Conservation (phyloP, 2,888 invertebrate species). For the Protula sp. region DNA sequence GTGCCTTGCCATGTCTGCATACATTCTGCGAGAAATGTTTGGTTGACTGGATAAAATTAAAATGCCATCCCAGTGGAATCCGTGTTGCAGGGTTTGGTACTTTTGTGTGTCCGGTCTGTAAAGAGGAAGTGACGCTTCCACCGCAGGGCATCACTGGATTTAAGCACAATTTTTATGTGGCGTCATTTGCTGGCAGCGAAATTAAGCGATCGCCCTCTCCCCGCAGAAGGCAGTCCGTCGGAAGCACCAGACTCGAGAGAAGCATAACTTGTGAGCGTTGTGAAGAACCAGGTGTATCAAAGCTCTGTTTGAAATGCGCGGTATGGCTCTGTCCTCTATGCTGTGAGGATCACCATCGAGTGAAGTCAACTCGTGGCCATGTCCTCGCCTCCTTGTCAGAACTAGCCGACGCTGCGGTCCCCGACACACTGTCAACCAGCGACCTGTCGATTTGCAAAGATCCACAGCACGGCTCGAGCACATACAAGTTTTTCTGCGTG, state of each 20-base stretch:
- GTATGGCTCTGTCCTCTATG: background rate
- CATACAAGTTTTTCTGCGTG: background rate
- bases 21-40: background rate
- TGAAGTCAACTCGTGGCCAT: background rate
- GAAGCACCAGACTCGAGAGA: background rate
- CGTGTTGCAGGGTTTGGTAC: background rate
- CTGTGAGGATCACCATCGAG: background rate
- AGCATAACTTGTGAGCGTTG: background rate
- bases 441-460: background rate
- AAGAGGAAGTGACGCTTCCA: background rate
- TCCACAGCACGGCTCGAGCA: background rate
- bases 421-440: background rate
- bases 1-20: background rate
- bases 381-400: background rate
- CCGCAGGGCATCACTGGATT: background rate
- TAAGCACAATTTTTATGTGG: background rate
- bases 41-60: background rate
- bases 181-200: background rate
- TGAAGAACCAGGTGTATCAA: background rate
- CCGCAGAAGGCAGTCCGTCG: background rate
- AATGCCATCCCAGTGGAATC: background rate
- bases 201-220: too few species aligned
- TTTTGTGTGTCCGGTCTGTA: background rate
- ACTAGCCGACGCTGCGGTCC: background rate
- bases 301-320: background rate